A percentile compares a stretch with the other conserved stretches of the same genome.
Evolutionary conservation across 1,140 invertebrate genomes (phyloP).

Genomic region (Dendroctonus valens): DNA sequence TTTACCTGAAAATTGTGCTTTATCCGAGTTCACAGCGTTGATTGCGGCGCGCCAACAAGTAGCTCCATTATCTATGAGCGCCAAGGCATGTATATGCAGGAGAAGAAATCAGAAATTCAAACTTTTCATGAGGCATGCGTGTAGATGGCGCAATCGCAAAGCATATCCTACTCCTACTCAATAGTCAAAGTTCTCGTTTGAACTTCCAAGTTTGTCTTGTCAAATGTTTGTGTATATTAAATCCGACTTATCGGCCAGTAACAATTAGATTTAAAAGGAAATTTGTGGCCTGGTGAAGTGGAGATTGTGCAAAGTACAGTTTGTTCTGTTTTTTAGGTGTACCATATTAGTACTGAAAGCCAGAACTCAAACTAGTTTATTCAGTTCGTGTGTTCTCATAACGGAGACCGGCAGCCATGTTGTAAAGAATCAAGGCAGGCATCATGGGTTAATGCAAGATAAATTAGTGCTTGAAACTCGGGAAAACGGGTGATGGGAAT

Average conservation of each 20-base stretch:
- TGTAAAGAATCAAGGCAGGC: conserved; percentile 48
- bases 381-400: conserved; percentile 42
- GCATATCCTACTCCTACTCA: conserved; percentile 21
- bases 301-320: conserved; percentile 2
- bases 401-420: conserved; percentile 51
- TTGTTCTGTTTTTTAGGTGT: conserved; percentile 9
- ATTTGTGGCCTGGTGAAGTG: background rate
- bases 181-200: conserved; percentile 20
- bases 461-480: conserved; percentile 36
- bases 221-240: conserved; percentile 36
- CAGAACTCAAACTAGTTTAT: conserved; percentile 28
- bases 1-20: too few species aligned
- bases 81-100: too few species aligned
- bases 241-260: conserved; percentile 26
- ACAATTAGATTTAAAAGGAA: conserved; percentile 19
- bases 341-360: background rate
- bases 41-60: too few species aligned
- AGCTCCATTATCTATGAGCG: too few species aligned
- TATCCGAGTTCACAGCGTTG: too few species aligned
- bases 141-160: conserved; percentile 31
- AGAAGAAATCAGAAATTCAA: background rate
- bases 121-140: conserved; percentile 2
- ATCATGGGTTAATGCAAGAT: conserved; percentile 50
- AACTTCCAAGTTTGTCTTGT: conserved; percentile 34
- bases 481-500: conserved; percentile 31